Evolutionary conservation across 2,797 vertebrate genomes (phyloP).

Genomic region (Pangasius macronema): DNA sequence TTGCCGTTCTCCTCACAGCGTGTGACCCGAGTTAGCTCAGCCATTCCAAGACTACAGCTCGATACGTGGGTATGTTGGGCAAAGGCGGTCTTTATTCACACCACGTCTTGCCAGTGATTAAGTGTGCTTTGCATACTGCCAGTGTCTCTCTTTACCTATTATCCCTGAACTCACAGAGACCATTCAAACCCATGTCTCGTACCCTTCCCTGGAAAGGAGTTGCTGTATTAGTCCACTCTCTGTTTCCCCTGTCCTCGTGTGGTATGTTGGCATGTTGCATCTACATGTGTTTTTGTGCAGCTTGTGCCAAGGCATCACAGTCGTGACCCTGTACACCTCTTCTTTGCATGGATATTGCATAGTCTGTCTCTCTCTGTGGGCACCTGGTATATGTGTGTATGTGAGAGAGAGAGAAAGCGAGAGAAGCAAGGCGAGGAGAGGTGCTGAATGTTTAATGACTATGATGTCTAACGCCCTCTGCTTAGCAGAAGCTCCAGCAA

Average conservation of each 20-base stretch:
- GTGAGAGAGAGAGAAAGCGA: conserved; percentile 6
- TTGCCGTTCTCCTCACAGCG: conserved; percentile 66
- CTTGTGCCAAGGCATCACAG: conserved; percentile 6
- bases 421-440: conserved; percentile 37
- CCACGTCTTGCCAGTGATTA: conserved; percentile 59
- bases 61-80: conserved; percentile 4
- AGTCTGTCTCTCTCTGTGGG: conserved; percentile 13
- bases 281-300: conserved; percentile 26
- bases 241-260: conserved; percentile 11
- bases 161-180: conserved; percentile 43
- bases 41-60: conserved; percentile 13
- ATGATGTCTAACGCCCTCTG: conserved; percentile 42
- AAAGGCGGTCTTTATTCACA: conserved; percentile 52
- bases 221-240: conserved; percentile 9
- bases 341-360: conserved; percentile 26
- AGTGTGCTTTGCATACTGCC: conserved; percentile 43
- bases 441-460: conserved; percentile 48
- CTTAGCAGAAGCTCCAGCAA: conserved; percentile 51
- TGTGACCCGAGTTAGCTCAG: conserved; percentile 2
- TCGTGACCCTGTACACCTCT: conserved; percentile 30
- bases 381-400: conserved; percentile 25
- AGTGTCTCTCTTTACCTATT: conserved; percentile 42
- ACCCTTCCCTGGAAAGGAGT: not conserved
- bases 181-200: conserved; percentile 27
- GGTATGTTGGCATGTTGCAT: not conserved